Conservation (phyloP, 2,113 vertebrate genomes). For the Tachysurus vachellii region DNA sequence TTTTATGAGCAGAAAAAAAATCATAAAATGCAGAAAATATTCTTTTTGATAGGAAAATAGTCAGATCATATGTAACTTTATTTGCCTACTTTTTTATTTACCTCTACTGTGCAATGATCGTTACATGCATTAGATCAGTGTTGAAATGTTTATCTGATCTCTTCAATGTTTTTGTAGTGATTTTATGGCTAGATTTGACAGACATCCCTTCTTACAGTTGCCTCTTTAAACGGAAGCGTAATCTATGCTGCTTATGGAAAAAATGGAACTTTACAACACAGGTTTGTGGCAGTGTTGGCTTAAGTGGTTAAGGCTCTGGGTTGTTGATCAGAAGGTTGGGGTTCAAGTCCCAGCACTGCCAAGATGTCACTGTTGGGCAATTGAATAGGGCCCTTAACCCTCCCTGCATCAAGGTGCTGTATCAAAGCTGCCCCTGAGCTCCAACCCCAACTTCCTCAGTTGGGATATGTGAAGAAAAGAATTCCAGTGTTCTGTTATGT, state of each 20-base stretch:
- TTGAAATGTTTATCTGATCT: neutral
- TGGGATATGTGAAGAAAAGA: too few relatives aligned
- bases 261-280: neutral
- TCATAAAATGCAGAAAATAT: neutral
- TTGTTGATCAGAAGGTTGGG: too few relatives aligned
- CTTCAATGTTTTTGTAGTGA: too few relatives aligned
- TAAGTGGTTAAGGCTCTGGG: too few relatives aligned
- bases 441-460: too few relatives aligned
- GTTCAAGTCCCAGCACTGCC: too few relatives aligned
- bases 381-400: too few relatives aligned
- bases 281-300: too few relatives aligned
- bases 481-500: too few relatives aligned
- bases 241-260: neutral
- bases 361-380: too few relatives aligned
- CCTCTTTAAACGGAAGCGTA: neutral
- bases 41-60: neutral
- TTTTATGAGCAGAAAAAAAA: slow-evolving; percentile 1
- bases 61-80: neutral
- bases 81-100: neutral
- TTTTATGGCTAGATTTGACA: neutral
- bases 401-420: too few relatives aligned
- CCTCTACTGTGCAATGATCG: neutral
- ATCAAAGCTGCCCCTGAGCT: too few relatives aligned
- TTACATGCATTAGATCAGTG: neutral
- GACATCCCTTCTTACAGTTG: neutral